Percentiles rank a stretch among this genome's conserved stretches.
These are phyloP conservation scores for Cyprinodon diabolis DNA, from an alignment of 2,797 vertebrate genomes.

Conservation along the genomic window DNA sequence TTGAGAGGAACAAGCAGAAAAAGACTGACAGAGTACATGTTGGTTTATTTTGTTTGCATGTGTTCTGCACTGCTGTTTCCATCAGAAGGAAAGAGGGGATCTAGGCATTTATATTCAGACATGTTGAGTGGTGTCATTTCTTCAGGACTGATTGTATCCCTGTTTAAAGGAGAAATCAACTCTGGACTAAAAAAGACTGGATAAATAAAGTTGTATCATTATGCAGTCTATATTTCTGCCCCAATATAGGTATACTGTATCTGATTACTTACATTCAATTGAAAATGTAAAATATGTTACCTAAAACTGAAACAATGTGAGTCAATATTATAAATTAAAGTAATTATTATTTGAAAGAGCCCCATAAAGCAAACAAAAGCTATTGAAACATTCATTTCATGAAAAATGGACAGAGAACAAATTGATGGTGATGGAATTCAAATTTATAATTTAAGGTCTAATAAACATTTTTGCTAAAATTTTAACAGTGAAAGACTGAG, in stretches of 20 bases:
- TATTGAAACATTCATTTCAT: background rate
- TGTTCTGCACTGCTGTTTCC: slow-evolving; percentile 1
- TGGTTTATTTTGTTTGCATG: background rate
- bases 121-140: slow-evolving; percentile 3
- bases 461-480: slow-evolving; percentile 54
- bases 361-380: background rate
- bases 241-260: background rate
- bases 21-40: background rate
- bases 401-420: slow-evolving; percentile 45
- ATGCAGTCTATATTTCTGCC: background rate
- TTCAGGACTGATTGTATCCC: slow-evolving; percentile 13
- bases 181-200: background rate
- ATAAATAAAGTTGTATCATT: background rate
- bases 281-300: background rate
- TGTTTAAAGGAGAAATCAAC: slow-evolving; percentile 6
- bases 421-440: slow-evolving; percentile 71
- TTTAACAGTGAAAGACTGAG: slow-evolving; percentile 54
- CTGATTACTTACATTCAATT: background rate
- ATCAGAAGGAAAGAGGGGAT: slow-evolving; percentile 13
- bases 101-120: slow-evolving; percentile 10
- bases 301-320: background rate
- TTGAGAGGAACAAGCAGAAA: background rate
- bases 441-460: slow-evolving; percentile 71
- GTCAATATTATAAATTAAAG: background rate
- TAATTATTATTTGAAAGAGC: background rate